Evolutionary conservation across 2,113 vertebrate genomes (phyloP).

Genomic region (Lichenostomus cassidix): DNA sequence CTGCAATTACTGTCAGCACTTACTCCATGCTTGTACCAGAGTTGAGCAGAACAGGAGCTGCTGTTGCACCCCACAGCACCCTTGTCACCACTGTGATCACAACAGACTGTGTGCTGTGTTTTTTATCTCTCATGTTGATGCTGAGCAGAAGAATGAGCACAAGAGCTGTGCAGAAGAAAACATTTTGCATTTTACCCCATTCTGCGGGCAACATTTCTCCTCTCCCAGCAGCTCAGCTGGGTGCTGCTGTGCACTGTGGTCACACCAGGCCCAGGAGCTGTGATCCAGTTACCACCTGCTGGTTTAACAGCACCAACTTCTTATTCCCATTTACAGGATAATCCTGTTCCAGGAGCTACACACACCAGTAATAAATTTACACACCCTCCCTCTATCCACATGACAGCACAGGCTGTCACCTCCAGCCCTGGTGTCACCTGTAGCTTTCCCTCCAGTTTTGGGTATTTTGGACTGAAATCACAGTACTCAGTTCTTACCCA

Average conservation of each 20-base stretch:
- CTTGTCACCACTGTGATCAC: neutral
- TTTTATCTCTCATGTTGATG: neutral
- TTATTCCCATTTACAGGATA: neutral
- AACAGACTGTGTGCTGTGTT: neutral
- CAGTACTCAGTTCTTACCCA: neutral
- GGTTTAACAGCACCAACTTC: neutral
- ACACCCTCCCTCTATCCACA: neutral
- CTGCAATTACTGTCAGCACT: neutral
- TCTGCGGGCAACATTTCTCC: neutral
- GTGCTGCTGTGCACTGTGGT: neutral
- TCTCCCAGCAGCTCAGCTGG: neutral
- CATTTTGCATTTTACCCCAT: neutral
- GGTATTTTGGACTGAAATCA: neutral
- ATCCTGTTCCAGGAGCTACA: neutral
- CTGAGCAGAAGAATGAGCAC: neutral
- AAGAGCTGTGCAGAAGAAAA: rapidly evolving
- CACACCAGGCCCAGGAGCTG: neutral
- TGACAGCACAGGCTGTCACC: neutral
- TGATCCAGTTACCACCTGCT: neutral
- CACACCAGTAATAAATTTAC: neutral
- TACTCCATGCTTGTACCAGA: neutral
- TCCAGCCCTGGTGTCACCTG: neutral
- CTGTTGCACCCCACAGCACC: neutral
- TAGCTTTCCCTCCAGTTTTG: neutral
- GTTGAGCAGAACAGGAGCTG: neutral